Percentiles rank a stretch among this genome's conserved stretches.
Evolutionary conservation across 2,888 invertebrate genomes (phyloP).

Genomic region (Mactromeris polynyma): DNA sequence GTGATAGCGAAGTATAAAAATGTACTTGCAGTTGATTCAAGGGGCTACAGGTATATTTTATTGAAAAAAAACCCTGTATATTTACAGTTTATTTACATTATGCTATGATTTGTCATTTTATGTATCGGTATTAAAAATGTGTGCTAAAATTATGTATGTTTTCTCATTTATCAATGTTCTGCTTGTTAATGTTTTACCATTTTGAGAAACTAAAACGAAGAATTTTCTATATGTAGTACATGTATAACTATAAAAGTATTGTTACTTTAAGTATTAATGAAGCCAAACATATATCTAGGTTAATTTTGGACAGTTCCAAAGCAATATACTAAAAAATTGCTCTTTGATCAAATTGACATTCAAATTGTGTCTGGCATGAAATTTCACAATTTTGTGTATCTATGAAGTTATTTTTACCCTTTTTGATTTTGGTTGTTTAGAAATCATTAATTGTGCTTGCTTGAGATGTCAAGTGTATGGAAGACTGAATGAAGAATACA

Average conservation of each 20-base stretch:
- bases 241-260: not conserved
- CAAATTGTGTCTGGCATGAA: not conserved
- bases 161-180: conserved; percentile 1
- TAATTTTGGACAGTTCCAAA: not conserved
- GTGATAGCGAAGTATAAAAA: not conserved
- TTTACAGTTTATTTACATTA: conserved; percentile 1
- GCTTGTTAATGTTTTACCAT: not conserved
- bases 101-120: not conserved
- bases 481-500: not conserved
- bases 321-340: not conserved
- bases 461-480: not conserved
- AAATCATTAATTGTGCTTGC: not conserved
- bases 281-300: not conserved
- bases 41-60: not conserved
- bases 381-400: not conserved
- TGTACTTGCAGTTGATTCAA: not conserved
- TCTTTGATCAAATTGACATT: not conserved
- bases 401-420: not conserved
- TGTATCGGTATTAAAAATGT: conserved; percentile 10
- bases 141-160: conserved; percentile 7
- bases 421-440: not conserved
- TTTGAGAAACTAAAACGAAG: not conserved
- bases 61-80: not conserved
- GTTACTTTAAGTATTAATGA: not conserved
- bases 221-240: not conserved